Evolutionary conservation across 2,797 vertebrate species (phyloP), one percentile per base, ranked within the genome.

Genomic region (Thamnophis elegans): DNA sequence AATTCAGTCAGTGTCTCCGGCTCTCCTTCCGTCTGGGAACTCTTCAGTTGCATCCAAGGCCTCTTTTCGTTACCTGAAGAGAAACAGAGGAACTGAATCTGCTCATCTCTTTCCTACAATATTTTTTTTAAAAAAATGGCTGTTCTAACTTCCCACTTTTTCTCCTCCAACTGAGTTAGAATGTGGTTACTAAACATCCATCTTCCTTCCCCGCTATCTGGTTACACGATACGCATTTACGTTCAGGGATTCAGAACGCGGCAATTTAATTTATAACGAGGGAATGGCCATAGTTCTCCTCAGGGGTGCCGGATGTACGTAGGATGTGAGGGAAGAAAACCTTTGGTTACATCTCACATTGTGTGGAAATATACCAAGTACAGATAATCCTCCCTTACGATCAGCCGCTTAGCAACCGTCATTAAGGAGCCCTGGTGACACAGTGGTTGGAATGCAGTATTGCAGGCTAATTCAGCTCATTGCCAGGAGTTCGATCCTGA

Each of bases 51-150:
- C 73, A 89, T 51, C 54, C 68, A 73, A 59, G 55, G 51, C 54
- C 58, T 92, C 47, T 54, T 89, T 51, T 36, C 73, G 14, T 89
- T 56, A 92, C 88, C 91, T 92, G 73, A 89, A 65, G 58, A 36
- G 73, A 85, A 47, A 92, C 22, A 87, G 47, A 85, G 51, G 65
- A 54, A 54, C 14, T 89, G 18, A 18, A 78, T 89, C 9, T 28
- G 56, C 42, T 28, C 56, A 62, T 25, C 20, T 73, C 51, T 51
- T 68, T 87, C 36, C n/a, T 89, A 47, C 25, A 26, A 22, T 26
- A 22, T 26, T 2, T n/a, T 54, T 73, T 54, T 51, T n/a, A 10
- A 0, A 28, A 7, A 0, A 14, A 7, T 51, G 53, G 26, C 26
- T 6, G 22, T 88, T 42, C 91, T 55, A 36, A 42, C 55, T 89